Conservation (phyloP, 2,888 invertebrate genomes). For the Protonemura montana region DNA sequence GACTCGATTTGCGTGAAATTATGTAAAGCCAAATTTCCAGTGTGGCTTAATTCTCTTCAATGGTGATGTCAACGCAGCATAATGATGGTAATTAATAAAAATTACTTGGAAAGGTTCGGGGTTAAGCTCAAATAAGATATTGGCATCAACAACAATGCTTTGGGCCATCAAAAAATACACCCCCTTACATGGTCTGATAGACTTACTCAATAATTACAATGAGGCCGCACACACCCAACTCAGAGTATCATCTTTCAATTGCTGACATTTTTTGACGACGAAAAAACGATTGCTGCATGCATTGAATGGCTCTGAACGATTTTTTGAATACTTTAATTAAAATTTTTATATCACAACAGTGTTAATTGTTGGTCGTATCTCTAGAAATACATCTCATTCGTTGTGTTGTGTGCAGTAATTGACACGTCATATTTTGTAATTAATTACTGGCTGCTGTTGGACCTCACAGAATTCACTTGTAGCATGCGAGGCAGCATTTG, state of each 20-base stretch:
- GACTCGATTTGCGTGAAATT: no score
- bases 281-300: slow-evolving; percentile 18
- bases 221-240: not conserved
- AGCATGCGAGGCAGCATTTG: slow-evolving; percentile 20
- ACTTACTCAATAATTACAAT: not conserved
- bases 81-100: no score
- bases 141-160: not conserved
- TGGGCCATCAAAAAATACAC: not conserved
- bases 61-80: no score
- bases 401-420: slow-evolving; percentile 28
- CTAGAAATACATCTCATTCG: not conserved
- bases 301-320: slow-evolving; percentile 17
- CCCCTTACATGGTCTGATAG: slow-evolving; percentile 1
- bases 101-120: not conserved
- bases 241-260: slow-evolving; percentile 20
- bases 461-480: slow-evolving; percentile 36
- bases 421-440: slow-evolving; percentile 41
- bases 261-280: not conserved
- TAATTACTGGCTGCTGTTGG: slow-evolving; percentile 27
- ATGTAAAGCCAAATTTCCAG: no score
- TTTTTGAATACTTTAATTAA: slow-evolving; percentile 35
- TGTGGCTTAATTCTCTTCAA: no score
- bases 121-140: not conserved
- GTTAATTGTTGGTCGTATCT: slow-evolving; percentile 3
- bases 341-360: slow-evolving; percentile 25